Base-by-base conservation (phyloP, 1,140 invertebrate species). In the Leptinotarsa lineolata region DNA sequence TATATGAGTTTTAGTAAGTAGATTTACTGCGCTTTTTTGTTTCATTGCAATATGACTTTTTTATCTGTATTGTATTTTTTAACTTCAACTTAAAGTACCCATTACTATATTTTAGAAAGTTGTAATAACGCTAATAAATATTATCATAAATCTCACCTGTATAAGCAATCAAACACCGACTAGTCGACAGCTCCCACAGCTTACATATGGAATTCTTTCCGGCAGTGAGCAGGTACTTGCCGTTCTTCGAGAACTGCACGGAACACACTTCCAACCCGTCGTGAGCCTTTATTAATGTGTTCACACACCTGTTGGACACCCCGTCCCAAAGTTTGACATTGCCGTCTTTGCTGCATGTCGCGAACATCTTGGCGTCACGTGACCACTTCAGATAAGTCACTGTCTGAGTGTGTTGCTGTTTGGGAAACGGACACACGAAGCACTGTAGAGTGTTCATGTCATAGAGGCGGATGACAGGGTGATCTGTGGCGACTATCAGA, bases 171-270 rank as follows among this genome's bases (percentile, higher is more conserved):
- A 99, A 87, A 87, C 97, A 98, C 60, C 97, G 88, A 79, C 94
- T 97, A 20, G 97, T 98, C 0, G 97, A 96, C 70, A 99, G 84
- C 85, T 99, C 98, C 98, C 98, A 99, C 39, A 99, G 85, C 86
- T 99, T 99, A 5, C 99, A 96, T 46, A 97, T 87, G 0, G 96
- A 98, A 87, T 99, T 98, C 87, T 97, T 94, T 8, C 97, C 97
- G 68, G 95, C 94, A 0, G 97, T 97, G 3, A 99, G 84, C 44
- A 99, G 87, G 85, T 99, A 99, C 95, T 99, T 99, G 83, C 96
- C 97, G 86, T 99, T 99, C 72, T 95, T 89, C 0, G 97, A 96
- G 83, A 99, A 99, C 13, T 90, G 87, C 3, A 98, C 94, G 0
- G 97, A 99, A 82, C 95, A 97, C 20, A 99, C 93, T 88, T 97